Base-by-base conservation (phyloP, 2,113 vertebrate genomes). In the Pipra filicauda region DNA sequence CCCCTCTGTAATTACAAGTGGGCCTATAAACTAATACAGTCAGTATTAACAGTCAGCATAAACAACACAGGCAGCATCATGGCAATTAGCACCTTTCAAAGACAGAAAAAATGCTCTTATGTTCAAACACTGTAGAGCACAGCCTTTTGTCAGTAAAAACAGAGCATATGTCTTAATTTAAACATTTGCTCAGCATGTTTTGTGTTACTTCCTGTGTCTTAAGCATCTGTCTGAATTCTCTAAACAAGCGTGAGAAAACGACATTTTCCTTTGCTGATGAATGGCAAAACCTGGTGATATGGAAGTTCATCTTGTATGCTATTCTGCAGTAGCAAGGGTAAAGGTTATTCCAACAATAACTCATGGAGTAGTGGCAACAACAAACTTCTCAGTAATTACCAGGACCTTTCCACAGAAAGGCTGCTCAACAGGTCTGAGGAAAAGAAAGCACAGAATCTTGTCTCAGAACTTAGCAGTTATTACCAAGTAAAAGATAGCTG, bases 151-250 rank as follows among this genome's bases (percentile, higher is more conserved):
- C 88, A 97, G 82, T 83, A 91, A 97, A 97, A 97, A 87, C 70
- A 95, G 86, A 96, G 70, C 37, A 43, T 94, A 91, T 75, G 88
- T 74, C 94, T 98, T 96, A 89, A 96, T 96, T 97, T 97, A 95
- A 90, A 98, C 97, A 91, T 96, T 89, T 96, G 91, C 75, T 93
- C 90, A 84, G 90, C 72, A 64, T 95, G 88, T 93, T 95, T 88
- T 92, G 89, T 84, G 85, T 59, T 95, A 81, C 95, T 98, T 98
- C 97, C 96, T 93, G 86, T 73, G 95, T 97, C 96, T 96, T 85
- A 88, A 93, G 93, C 91, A 92, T 97, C 95, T 96, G 97, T 94
- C 85, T 96, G 92, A 97, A 96, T 69, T 97, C 92, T 82, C 91
- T 93, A 93, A 94, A 81, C 51, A 81, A 96, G 64, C 28, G 49